Percentiles rank a stretch among this genome's conserved stretches.
phyloP scores from a whole-genome alignment of 2,113 vertebrate species.

The Ciconia stormi region DNA sequence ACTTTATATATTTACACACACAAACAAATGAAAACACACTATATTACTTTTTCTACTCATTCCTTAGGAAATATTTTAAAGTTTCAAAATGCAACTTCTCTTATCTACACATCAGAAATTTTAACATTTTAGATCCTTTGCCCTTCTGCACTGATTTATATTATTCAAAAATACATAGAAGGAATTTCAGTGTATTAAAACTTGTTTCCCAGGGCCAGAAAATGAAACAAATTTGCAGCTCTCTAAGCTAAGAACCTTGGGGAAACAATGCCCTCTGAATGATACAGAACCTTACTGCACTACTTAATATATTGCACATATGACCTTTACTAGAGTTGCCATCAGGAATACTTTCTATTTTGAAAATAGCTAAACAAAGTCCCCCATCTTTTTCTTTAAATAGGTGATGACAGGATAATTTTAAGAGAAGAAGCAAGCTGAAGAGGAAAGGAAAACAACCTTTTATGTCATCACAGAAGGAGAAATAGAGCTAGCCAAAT shows the following conservation, averaged over 20 bases:
- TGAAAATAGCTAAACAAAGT: neutral
- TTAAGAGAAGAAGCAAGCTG: neutral
- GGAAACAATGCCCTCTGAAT: neutral
- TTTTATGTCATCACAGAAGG: neutral
- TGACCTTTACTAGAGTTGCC: neutral
- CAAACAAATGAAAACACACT: neutral
- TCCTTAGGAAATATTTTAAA: neutral
- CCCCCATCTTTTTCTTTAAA: neutral
- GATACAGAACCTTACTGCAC: neutral
- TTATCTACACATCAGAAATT: neutral
- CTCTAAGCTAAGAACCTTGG: neutral
- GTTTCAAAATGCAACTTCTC: neutral
- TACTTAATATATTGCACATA: neutral
- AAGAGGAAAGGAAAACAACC: neutral
- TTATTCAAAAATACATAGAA: neutral
- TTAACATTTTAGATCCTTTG: neutral
- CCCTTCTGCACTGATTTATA: neutral
- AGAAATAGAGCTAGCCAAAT: neutral
- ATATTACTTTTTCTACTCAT: neutral
- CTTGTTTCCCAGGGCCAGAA: neutral
- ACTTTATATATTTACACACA: neutral
- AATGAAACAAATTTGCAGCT: neutral
- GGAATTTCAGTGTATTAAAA: neutral
- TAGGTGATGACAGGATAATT: neutral
- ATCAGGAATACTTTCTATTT: neutral